Evolutionary conservation across 2,797 vertebrate species (phyloP).

Genomic region (Sebastes wilsoni): DNA sequence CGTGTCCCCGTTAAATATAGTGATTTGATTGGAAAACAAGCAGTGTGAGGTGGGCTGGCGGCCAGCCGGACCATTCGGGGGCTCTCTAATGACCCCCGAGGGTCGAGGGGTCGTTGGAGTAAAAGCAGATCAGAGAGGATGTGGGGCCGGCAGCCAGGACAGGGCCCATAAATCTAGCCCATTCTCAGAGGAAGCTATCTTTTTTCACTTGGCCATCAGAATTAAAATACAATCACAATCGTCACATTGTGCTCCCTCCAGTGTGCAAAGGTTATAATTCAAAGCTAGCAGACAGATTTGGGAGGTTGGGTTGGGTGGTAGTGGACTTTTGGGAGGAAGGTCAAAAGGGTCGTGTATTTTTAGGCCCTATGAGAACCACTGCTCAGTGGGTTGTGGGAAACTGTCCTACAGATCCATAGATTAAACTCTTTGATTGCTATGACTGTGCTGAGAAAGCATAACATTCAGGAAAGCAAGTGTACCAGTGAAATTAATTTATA

Average conservation of each 20-base stretch:
- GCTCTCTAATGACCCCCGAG: conserved; percentile 78
- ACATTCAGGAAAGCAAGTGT: background rate
- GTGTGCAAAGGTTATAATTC: conserved; percentile 69
- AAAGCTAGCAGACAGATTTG: conserved; percentile 48
- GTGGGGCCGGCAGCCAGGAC: conserved; percentile 74
- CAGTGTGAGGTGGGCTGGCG: conserved; percentile 68
- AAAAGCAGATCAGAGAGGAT: conserved; percentile 85
- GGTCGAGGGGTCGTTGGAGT: conserved; percentile 78
- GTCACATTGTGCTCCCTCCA: conserved; percentile 71
- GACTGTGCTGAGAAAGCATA: background rate
- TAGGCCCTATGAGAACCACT: conserved; percentile 34
- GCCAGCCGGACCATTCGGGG: conserved; percentile 77
- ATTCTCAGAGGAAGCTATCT: conserved; percentile 78
- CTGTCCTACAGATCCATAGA: conserved; percentile 15
- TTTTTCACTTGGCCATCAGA: conserved; percentile 66
- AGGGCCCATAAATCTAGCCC: conserved; percentile 78
- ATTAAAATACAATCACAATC: conserved; percentile 82
- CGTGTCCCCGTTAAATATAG: conserved; percentile 81
- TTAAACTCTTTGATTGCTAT: conserved; percentile 2
- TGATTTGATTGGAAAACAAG: conserved; percentile 83
- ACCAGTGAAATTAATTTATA: background rate
- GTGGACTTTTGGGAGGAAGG: conserved; percentile 46
- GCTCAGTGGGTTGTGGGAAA: conserved; percentile 59
- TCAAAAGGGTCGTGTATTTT: conserved; percentile 67
- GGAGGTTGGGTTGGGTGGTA: conserved; percentile 32